Evolutionary conservation across 2,888 invertebrate species (phyloP), one percentile per base, ranked within the genome.

Genomic region (Cremastinae sp.): DNA sequence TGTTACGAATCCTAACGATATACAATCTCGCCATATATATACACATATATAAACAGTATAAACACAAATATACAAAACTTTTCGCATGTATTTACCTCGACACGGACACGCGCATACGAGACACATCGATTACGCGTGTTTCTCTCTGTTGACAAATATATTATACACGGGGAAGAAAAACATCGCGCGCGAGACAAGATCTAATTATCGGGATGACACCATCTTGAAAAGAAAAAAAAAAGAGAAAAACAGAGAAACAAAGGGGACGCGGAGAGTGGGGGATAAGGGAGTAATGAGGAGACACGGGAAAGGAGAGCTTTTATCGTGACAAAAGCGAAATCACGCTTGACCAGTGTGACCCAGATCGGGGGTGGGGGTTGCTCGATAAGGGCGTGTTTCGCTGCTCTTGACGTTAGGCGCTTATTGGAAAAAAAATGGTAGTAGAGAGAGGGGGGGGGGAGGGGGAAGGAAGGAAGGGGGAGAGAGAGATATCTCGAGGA

Each of bases 371-470:
- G 43, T 12, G 47, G 58, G 28, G 14, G 9, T 8, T 34, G 34
- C 28, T 61, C 54, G 56, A 75, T 73, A 86, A 83, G 82, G 84
- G 86, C 83, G 84, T 72, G 56, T 86, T 83, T 80, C 82, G n/a
- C n/a, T n/a, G n/a, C n/a, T 70, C 59, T 80, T 81, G 79, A 84
- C 82, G 84, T 84, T 80, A 75, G 68, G 75, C 65, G 61, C n/a
- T n/a, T n/a, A n/a, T n/a, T n/a, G n/a, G n/a, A n/a, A n/a, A n/a
- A n/a, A n/a, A n/a, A n/a, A n/a, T n/a, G n/a, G n/a, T n/a, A n/a
- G n/a, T n/a, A n/a, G 61, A 59, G 36, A 66, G 78, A 80, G 79
- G 70, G 69, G 43, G 61, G 74, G 43, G 77, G 74, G 58, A 45
- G 41, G 18, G 36, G 51, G 58, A 36, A 5, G 16, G 0, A n/a